Conservation (phyloP, 2,888 invertebrate species). For the Epinotia nisella region DNA sequence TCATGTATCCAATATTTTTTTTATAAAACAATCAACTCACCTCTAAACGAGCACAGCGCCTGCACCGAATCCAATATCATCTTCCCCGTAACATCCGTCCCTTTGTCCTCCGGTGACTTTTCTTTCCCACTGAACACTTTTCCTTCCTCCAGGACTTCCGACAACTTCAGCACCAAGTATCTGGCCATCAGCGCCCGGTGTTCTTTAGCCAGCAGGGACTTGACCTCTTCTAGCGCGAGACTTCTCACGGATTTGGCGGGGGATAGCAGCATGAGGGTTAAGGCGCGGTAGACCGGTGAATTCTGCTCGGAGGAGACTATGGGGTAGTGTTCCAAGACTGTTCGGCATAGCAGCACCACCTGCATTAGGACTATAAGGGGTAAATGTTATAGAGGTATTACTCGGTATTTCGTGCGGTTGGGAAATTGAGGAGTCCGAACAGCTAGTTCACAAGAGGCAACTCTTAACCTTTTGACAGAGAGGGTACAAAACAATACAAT, state of each 20-base stretch:
- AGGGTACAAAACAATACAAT: no score
- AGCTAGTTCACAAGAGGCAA: no score
- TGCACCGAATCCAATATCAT: slow-evolving; percentile 83
- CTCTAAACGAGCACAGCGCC: slow-evolving; percentile 80
- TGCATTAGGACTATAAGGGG: slow-evolving; percentile 85
- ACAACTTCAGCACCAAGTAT: slow-evolving; percentile 87
- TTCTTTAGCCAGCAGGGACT: slow-evolving; percentile 84
- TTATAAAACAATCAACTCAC: slow-evolving; percentile 59
- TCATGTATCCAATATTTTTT: no score
- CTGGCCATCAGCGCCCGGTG: slow-evolving; percentile 87
- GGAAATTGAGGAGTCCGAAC: neutral
- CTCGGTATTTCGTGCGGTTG: slow-evolving; percentile 65
- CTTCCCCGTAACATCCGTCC: slow-evolving; percentile 80
- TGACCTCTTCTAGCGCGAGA: slow-evolving; percentile 86
- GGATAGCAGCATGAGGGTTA: slow-evolving; percentile 88
- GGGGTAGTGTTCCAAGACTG: slow-evolving; percentile 88
- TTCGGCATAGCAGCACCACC: slow-evolving; percentile 90
- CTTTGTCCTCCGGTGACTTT: slow-evolving; percentile 71
- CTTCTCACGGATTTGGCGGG: slow-evolving; percentile 86
- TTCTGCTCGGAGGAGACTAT: slow-evolving; percentile 87
- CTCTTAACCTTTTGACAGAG: no score
- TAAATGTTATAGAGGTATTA: slow-evolving; percentile 58
- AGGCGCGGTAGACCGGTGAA: slow-evolving; percentile 88
- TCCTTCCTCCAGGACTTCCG: slow-evolving; percentile 86
- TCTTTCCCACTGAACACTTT: slow-evolving; percentile 77